phyloP scores from a whole-genome alignment of 1,140 invertebrate genomes.

The Drosophila quadrilineata region DNA sequence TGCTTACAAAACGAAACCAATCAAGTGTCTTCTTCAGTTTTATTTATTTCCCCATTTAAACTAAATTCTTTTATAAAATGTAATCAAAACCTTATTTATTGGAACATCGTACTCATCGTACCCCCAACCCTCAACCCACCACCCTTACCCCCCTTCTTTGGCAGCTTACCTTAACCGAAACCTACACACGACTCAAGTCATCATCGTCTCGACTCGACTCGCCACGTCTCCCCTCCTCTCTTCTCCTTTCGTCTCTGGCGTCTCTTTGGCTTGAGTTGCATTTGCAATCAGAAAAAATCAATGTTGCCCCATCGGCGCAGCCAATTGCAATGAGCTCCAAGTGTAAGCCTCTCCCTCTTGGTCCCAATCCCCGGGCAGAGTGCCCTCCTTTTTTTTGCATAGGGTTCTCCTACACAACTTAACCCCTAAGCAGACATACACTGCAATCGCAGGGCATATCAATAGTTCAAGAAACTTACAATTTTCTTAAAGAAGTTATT shows the following conservation, averaged over 20 bases:
- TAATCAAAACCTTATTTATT: conserved; percentile 81
- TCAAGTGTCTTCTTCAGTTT: conserved; percentile 80
- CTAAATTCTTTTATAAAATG: conserved; percentile 80
- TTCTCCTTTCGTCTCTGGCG: conserved; percentile 12
- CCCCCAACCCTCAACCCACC: background rate
- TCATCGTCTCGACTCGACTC: no score
- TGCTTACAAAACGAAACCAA: conserved; percentile 78
- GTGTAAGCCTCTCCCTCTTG: conserved; percentile 44
- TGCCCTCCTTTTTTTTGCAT: no score
- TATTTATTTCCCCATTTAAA: conserved; percentile 71
- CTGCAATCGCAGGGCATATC: background rate
- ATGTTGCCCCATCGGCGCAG: conserved; percentile 54
- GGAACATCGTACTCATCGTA: background rate
- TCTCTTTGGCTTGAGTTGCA: conserved; percentile 66
- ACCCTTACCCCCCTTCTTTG: background rate
- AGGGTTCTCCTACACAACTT: background rate
- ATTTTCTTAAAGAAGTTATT: no score
- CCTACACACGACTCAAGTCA: conserved; percentile 61
- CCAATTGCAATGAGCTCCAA: conserved; percentile 68
- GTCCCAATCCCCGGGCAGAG: background rate
- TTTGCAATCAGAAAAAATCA: conserved; percentile 68
- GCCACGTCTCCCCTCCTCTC: no score
- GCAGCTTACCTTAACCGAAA: no score
- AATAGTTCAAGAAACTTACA: no score
- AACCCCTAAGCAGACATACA: conserved; percentile 23